These are phyloP conservation scores for Magallana nippona DNA, from an alignment of 2,888 invertebrate genomes.

Conservation along the genomic window DNA sequence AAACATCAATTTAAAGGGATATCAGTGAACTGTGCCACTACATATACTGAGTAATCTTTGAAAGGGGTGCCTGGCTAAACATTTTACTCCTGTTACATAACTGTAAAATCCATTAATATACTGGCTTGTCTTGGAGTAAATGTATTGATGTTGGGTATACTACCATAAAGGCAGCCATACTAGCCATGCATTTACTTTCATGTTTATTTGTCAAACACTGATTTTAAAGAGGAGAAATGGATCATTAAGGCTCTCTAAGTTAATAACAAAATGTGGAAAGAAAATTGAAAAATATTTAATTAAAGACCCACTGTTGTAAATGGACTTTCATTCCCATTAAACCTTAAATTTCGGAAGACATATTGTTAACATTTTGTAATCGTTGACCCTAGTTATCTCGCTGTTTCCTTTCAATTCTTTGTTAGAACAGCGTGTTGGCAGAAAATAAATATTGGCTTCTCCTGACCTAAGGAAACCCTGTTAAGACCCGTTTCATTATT, in stretches of 20 bases:
- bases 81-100: background rate
- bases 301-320: slow-evolving; percentile 14
- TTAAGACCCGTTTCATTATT: background rate
- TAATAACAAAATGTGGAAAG: background rate
- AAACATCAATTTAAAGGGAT: slow-evolving; percentile 5
- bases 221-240: background rate
- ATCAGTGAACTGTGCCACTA: background rate
- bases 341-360: slow-evolving; percentile 5
- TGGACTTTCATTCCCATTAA: slow-evolving; percentile 4
- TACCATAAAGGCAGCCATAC: background rate
- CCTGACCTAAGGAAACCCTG: background rate
- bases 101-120: background rate
- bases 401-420: background rate
- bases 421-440: background rate
- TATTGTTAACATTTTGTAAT: slow-evolving; percentile 1
- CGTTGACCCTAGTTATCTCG: background rate
- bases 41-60: background rate
- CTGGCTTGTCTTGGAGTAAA: background rate
- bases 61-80: too few relatives aligned
- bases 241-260: background rate
- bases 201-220: background rate
- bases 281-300: background rate
- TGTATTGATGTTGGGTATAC: background rate
- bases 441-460: background rate
- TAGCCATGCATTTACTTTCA: background rate